phyloP scores from a whole-genome alignment of 2,797 vertebrate species.

The Eulemur coronatus region DNA sequence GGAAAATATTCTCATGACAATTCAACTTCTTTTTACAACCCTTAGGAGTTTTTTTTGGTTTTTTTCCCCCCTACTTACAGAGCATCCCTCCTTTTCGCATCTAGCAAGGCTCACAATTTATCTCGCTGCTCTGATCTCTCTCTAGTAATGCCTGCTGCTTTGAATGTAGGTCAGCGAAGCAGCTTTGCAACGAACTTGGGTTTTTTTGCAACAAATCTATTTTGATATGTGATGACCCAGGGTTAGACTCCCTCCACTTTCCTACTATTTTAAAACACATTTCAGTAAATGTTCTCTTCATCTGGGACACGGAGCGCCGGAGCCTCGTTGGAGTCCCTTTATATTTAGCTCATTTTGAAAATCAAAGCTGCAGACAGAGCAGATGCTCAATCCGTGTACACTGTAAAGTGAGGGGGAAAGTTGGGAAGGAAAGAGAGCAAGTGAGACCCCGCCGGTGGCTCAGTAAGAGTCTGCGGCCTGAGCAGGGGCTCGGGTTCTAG shows the following conservation, averaged over 20 bases:
- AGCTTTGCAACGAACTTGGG: background rate
- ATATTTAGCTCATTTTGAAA: background rate
- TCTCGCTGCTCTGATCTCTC: background rate
- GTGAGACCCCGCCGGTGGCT: background rate
- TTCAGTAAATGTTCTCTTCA: background rate
- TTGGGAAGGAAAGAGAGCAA: background rate
- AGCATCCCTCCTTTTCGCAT: background rate
- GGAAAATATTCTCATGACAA: background rate
- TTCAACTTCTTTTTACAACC: background rate
- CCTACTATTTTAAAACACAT: background rate
- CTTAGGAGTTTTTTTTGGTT: background rate
- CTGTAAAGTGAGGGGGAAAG: accelerated
- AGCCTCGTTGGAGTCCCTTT: background rate
- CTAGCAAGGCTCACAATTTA: background rate
- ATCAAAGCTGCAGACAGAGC: background rate
- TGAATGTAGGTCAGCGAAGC: background rate
- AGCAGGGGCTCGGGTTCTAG: background rate
- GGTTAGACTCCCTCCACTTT: background rate
- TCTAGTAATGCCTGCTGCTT: background rate
- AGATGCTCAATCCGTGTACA: background rate
- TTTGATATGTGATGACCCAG: background rate
- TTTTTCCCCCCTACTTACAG: background rate
- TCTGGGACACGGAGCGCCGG: background rate
- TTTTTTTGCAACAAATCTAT: background rate
- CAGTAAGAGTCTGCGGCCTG: background rate